Percentiles rank a stretch among this genome's conserved stretches.
Evolutionary conservation across 2,797 vertebrate species (phyloP).

Genomic region (Ispidina lecontei): DNA sequence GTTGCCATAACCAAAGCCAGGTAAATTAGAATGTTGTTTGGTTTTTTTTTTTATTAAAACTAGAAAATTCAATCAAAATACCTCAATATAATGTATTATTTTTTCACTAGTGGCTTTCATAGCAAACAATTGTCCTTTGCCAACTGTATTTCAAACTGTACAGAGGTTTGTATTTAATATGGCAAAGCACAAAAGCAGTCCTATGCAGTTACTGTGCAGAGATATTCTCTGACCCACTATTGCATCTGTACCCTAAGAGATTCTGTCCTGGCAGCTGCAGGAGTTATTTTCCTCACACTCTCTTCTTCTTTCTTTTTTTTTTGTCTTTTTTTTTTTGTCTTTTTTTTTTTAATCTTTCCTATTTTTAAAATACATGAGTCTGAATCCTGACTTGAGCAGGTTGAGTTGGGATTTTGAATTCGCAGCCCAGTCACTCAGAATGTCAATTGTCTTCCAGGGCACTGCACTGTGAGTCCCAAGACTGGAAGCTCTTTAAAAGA

Average conservation of each 20-base stretch:
- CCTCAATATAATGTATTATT: neutral
- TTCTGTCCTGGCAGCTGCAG: neutral
- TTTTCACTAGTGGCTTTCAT: neutral
- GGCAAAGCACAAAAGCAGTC: neutral
- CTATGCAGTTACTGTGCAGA: neutral
- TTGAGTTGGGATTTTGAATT: conserved; percentile 72
- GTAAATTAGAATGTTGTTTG: neutral
- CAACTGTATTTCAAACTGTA: neutral
- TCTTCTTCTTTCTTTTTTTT: no score
- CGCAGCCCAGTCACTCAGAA: conserved; percentile 74
- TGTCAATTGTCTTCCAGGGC: conserved; percentile 75
- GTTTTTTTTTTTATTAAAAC: neutral
- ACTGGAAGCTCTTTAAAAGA: conserved; percentile 66
- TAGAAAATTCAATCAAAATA: neutral
- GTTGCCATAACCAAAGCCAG: neutral
- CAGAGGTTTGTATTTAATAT: neutral
- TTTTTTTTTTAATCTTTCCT: neutral
- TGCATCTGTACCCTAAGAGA: neutral
- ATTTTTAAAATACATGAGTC: conserved; percentile 46
- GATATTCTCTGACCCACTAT: neutral
- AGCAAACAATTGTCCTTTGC: conserved; percentile 3
- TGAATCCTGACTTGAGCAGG: conserved; percentile 52
- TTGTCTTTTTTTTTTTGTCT: neutral
- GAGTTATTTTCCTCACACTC: neutral
- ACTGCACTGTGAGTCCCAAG: conserved; percentile 67